A percentile compares a stretch with the other conserved stretches of the same genome.
These are phyloP conservation scores for Allolobophora icterica DNA, from an alignment of 2,888 invertebrate species.

Conservation along the genomic window DNA sequence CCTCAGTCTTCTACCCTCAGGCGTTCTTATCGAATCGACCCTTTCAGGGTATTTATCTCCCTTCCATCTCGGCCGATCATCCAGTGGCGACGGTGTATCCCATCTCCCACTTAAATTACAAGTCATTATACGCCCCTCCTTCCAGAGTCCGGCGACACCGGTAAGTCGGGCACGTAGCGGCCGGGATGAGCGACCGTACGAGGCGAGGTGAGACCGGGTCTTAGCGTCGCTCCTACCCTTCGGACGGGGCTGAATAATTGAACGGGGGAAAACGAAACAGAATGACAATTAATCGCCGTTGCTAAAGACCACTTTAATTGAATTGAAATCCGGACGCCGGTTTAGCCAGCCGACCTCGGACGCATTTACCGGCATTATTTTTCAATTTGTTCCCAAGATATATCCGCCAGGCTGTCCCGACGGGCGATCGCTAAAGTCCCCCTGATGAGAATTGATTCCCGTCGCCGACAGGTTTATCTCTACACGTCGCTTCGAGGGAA, in stretches of 20 bases:
- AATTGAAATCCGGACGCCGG: constrained; percentile 25
- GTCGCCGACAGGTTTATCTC: constrained; percentile 25
- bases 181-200: neutral
- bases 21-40: neutral
- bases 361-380: constrained; percentile 27
- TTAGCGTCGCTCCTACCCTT: neutral
- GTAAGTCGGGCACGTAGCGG: neutral
- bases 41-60: neutral
- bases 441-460: constrained; percentile 1
- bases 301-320: constrained; percentile 30
- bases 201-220: neutral
- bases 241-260: neutral
- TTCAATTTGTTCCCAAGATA: constrained; percentile 24
- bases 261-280: constrained; percentile 14
- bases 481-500: constrained; percentile 14
- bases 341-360: neutral
- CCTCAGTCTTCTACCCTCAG: neutral
- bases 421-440: constrained; percentile 25
- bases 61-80: neutral
- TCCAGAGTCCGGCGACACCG: neutral
- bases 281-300: constrained; percentile 26
- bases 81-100: neutral
- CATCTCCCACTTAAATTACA: constrained; percentile 10
- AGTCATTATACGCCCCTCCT: constrained; percentile 17
- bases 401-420: constrained; percentile 24